Percentiles rank a stretch among this genome's conserved stretches.
phyloP scores from a whole-genome alignment of 2,888 invertebrate species.

The Athripsodes cinereus region DNA sequence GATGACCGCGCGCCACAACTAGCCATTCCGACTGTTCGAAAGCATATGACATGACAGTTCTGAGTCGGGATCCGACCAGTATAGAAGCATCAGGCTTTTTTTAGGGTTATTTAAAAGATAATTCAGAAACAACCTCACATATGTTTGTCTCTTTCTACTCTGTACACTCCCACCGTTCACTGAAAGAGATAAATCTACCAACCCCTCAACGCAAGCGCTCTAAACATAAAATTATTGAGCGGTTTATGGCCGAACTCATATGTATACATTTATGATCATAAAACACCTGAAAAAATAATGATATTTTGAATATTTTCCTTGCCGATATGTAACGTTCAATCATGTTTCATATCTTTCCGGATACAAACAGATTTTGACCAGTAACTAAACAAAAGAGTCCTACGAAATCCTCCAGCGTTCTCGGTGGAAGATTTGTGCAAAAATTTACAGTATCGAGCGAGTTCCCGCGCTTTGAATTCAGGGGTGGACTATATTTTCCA shows the following conservation, averaged over 20 bases:
- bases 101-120: not conserved
- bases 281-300: too few relatives aligned
- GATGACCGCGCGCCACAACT: not conserved
- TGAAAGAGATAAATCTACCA: not conserved
- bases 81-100: not conserved
- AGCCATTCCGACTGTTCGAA: not conserved
- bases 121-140: not conserved
- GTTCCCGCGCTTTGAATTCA: too few relatives aligned
- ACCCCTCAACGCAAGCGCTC: not conserved
- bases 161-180: not conserved
- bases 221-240: not conserved
- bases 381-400: too few relatives aligned
- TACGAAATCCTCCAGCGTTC: too few relatives aligned
- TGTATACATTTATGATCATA: too few relatives aligned
- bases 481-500: too few relatives aligned
- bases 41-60: not conserved
- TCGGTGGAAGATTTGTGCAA: too few relatives aligned
- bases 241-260: not conserved
- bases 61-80: not conserved
- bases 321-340: too few relatives aligned
- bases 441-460: too few relatives aligned
- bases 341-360: too few relatives aligned
- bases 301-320: not conserved
- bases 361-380: too few relatives aligned
- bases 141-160: not conserved